Evolutionary conservation across 2,113 vertebrate species (phyloP).

Genomic region (Crypturellus undulatus): DNA sequence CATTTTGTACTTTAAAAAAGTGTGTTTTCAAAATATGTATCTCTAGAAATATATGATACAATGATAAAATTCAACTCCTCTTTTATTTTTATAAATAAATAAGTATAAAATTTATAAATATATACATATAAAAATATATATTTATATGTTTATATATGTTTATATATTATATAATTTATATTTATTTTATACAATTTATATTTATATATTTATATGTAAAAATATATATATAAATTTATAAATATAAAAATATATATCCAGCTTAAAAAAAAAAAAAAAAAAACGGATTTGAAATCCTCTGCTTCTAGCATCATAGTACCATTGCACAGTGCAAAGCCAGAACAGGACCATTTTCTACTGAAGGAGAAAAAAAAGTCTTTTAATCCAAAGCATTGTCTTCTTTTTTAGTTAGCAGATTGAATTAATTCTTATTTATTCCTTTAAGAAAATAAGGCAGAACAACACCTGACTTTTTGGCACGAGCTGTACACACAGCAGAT

Average conservation of each 20-base stretch:
- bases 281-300: not conserved
- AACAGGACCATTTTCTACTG: not conserved
- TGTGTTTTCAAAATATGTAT: not conserved
- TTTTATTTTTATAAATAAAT: not conserved
- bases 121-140: too few relatives aligned
- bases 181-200: too few relatives aligned
- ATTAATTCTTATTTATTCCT: not conserved
- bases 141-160: too few relatives aligned
- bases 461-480: not conserved
- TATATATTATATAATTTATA: too few relatives aligned
- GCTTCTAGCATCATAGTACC: fast-evolving
- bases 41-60: not conserved
- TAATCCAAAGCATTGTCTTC: not conserved
- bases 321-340: not conserved
- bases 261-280: not conserved
- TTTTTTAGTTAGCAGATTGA: not conserved
- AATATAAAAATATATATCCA: too few relatives aligned
- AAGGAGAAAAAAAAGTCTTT: not conserved
- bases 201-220: too few relatives aligned
- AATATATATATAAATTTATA: too few relatives aligned
- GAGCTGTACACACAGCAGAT: not conserved
- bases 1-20: not conserved
- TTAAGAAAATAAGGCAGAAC: not conserved
- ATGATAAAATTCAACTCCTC: not conserved
- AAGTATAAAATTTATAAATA: too few relatives aligned